Evolutionary conservation across 2,113 vertebrate genomes (phyloP).

Genomic region (Gobiocypris rarus): DNA sequence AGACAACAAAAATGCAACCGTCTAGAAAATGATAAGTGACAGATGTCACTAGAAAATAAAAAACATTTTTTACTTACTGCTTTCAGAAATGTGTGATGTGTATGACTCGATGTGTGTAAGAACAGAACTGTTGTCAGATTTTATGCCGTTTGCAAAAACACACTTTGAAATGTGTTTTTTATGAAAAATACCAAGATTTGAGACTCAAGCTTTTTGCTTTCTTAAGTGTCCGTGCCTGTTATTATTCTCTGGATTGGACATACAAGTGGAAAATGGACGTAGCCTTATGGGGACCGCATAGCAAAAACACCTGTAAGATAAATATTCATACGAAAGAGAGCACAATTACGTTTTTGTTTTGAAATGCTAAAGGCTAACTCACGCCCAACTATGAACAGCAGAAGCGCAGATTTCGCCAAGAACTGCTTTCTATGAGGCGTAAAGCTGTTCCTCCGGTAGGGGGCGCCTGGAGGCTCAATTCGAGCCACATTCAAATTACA

Average conservation of each 20-base stretch:
- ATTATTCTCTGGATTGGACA: background rate
- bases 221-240: conserved; percentile 1
- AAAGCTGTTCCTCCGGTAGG: background rate
- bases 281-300: background rate
- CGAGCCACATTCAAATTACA: background rate
- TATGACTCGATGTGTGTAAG: background rate
- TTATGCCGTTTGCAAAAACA: background rate
- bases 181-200: background rate
- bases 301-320: background rate
- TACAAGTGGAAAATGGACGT: background rate
- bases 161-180: background rate
- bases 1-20: background rate
- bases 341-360: background rate
- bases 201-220: background rate
- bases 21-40: background rate
- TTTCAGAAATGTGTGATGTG: background rate
- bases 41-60: conserved; percentile 4
- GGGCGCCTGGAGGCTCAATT: background rate
- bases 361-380: conserved; percentile 30
- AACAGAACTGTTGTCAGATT: background rate
- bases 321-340: background rate
- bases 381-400: background rate
- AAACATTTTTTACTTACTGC: conserved; percentile 23
- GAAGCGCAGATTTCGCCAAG: no score
- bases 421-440: background rate